These are phyloP conservation scores for Campylorhamphus procurvoides DNA, from an alignment of 2,113 vertebrate species.

Conservation along the genomic window DNA sequence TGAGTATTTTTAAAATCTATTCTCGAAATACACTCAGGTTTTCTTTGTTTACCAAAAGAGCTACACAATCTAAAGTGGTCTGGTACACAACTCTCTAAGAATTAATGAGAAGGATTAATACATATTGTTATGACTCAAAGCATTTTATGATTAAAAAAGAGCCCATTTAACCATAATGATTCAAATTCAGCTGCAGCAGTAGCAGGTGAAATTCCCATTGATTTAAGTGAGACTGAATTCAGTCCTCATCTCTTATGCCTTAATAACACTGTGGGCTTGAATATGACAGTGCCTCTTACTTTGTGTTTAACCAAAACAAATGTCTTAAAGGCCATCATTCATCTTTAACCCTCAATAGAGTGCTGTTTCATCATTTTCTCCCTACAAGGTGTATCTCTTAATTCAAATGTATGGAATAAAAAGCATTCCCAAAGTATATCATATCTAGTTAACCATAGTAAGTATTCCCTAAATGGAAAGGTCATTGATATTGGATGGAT, in stretches of 20 bases:
- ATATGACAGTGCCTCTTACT: conserved; percentile 48
- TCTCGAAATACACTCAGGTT: not conserved
- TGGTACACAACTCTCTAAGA: not conserved
- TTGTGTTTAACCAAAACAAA: conserved; percentile 63
- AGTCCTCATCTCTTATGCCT: conserved; percentile 24
- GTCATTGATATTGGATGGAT: conserved; percentile 47
- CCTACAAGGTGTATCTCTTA: conserved; percentile 52
- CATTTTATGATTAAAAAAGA: conserved; percentile 62
- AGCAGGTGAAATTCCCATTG: conserved; percentile 4
- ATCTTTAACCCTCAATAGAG: conserved; percentile 54
- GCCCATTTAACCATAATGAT: conserved; percentile 50
- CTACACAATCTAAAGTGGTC: not conserved
- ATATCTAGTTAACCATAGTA: conserved; percentile 54
- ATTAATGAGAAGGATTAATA: conserved; percentile 51
- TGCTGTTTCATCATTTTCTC: conserved; percentile 54
- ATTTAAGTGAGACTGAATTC: conserved; percentile 41
- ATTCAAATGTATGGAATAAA: conserved; percentile 61
- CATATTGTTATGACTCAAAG: conserved; percentile 38
- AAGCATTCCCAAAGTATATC: conserved; percentile 57
- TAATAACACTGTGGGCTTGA: conserved; percentile 38
- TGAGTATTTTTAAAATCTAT: not conserved
- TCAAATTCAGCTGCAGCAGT: conserved; percentile 26
- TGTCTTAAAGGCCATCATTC: conserved; percentile 45
- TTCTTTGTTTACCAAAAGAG: conserved; percentile 19
- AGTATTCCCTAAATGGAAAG: conserved; percentile 54